phyloP scores from a whole-genome alignment of 2,797 vertebrate species.

The Crenuchus spilurus region DNA sequence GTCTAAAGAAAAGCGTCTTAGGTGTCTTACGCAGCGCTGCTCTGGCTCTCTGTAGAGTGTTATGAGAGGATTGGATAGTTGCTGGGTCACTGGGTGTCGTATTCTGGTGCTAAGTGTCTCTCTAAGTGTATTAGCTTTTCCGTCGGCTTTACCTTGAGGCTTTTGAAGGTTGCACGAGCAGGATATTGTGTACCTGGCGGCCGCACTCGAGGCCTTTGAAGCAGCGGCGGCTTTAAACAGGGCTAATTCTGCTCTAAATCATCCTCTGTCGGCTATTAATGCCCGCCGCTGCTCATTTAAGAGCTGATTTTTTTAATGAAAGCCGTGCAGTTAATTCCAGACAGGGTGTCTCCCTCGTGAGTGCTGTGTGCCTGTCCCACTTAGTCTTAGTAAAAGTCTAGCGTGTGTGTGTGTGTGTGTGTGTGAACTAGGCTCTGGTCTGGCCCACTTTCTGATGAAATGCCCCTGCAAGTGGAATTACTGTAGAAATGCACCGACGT shows the following conservation, averaged over 20 bases:
- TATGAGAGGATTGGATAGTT: constrained; percentile 47
- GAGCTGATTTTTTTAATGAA: constrained; percentile 5
- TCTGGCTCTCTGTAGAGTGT: constrained; percentile 23
- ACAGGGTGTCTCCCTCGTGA: constrained; percentile 27
- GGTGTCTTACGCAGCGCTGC: too few relatives aligned
- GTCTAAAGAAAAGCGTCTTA: too few relatives aligned
- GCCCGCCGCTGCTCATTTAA: constrained; percentile 16
- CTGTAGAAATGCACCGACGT: constrained; percentile 54
- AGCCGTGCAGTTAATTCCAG: constrained; percentile 22
- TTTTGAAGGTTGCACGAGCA: constrained; percentile 35
- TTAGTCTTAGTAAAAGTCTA: constrained; percentile 22
- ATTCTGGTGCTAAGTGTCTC: constrained; percentile 47
- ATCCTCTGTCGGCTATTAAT: constrained; percentile 2
- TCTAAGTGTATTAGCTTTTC: constrained; percentile 48
- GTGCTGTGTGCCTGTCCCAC: constrained; percentile 23
- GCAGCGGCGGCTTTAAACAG: neutral
- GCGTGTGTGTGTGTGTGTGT: neutral
- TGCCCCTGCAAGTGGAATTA: constrained; percentile 66
- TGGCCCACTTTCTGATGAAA: constrained; percentile 68
- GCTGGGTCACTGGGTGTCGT: constrained; percentile 42
- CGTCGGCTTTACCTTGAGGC: constrained; percentile 43
- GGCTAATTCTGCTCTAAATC: constrained; percentile 11
- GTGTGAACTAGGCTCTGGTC: constrained; percentile 46
- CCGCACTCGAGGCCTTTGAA: constrained; percentile 16
- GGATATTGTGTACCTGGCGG: constrained; percentile 25